Evolutionary conservation across 2,797 vertebrate species (phyloP).

Genomic region (Molossus molossus): DNA sequence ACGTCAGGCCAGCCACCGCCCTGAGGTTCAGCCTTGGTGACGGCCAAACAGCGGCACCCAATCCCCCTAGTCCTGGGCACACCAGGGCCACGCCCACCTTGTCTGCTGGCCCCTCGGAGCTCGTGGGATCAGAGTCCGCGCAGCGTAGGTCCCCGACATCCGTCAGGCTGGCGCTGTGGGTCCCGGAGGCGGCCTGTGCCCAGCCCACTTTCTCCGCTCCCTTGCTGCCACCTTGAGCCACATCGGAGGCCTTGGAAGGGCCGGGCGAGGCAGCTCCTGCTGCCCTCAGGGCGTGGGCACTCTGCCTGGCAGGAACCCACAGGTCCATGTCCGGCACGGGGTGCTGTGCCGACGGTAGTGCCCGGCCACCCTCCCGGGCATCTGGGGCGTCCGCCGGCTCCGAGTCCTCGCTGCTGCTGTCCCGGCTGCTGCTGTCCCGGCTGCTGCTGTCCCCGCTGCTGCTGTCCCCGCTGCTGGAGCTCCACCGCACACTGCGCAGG

Average conservation of each 20-base stretch:
- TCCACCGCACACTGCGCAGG: background rate
- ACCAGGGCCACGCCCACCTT: conserved; percentile 76
- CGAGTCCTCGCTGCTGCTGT: background rate
- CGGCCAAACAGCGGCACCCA: accelerated
- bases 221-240: background rate
- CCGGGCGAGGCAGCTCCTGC: background rate
- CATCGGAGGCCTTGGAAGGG: accelerated
- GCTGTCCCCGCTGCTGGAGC: conserved; percentile 59
- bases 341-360: background rate
- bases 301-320: conserved; percentile 91
- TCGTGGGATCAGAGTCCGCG: accelerated
- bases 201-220: background rate
- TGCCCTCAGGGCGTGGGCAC: accelerated
- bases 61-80: accelerated
- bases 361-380: background rate
- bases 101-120: background rate
- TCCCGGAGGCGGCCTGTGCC: accelerated
- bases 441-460: conserved; percentile 23
- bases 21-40: accelerated
- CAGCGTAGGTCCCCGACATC: background rate
- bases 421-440: conserved; percentile 38
- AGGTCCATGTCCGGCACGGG: conserved; percentile 88
- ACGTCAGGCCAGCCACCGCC: background rate
- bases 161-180: conserved; percentile 57
- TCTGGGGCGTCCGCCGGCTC: conserved; percentile 61